phyloP scores from a whole-genome alignment of 1,140 invertebrate genomes.

The Philaenus spumarius region DNA sequence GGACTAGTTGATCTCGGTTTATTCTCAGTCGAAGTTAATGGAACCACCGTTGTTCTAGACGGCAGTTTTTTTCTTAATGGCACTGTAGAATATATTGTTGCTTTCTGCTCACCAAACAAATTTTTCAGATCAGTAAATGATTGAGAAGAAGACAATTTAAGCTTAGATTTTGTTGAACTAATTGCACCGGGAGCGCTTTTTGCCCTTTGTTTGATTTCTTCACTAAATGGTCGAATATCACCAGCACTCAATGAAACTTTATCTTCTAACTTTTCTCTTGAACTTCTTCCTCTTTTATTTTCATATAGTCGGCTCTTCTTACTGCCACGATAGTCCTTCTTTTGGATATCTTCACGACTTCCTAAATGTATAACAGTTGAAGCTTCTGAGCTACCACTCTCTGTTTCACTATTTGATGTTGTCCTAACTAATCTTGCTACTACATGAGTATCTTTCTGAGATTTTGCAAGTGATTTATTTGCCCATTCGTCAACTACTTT shows the following conservation, averaged over 20 bases:
- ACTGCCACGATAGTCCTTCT: conserved; percentile 1
- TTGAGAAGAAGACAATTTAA: conserved; percentile 35
- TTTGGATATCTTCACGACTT: conserved; percentile 22
- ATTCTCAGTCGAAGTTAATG: neutral
- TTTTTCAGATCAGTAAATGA: conserved; percentile 70
- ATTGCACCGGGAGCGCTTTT: conserved; percentile 14
- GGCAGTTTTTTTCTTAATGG: conserved; percentile 10
- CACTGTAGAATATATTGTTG: conserved; percentile 20
- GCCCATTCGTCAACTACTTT: conserved; percentile 44
- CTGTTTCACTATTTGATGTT: conserved; percentile 27
- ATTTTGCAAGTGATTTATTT: conserved; percentile 8
- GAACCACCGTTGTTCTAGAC: neutral
- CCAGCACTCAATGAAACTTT: conserved; percentile 16
- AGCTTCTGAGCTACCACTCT: conserved; percentile 30
- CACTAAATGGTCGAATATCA: conserved; percentile 7
- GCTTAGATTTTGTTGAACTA: neutral
- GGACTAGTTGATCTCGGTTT: conserved; percentile 9
- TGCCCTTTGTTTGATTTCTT: conserved; percentile 13
- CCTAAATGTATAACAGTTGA: conserved; percentile 35
- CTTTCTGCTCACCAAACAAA: conserved; percentile 56
- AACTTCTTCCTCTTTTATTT: conserved; percentile 2
- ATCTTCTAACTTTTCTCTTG: neutral
- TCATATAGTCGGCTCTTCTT: neutral
- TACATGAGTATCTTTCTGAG: conserved; percentile 16
- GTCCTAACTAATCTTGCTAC: conserved; percentile 22